Evolutionary conservation across 1,140 invertebrate species (phyloP), one percentile per base, ranked within the genome.

Genomic region (Drosophila equinoxialis): DNA sequence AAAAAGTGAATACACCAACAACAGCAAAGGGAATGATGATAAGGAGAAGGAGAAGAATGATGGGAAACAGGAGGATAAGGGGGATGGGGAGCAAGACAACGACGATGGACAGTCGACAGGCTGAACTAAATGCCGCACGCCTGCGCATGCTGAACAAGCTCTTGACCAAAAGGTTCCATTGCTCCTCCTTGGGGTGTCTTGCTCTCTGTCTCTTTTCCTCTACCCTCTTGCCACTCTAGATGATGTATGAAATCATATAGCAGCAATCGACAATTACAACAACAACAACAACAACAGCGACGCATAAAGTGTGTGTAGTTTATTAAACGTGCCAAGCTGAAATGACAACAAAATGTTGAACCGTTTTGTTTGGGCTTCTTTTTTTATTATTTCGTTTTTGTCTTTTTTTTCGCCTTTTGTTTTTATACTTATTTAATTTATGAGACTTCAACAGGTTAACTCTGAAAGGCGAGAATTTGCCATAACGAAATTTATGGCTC

Each of bases 91-190:
- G 17, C 45, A 51, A 51, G 10, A 33, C 23, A 39, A 30, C 48
- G 59, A 64, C 72, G 62, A 68, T 66, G 63, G 72, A 42, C 55
- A 76, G 73, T 65, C 74, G 83, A 90, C 82, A 90, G 80, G 79
- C 87, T 90, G 87, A 90, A 90, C 87, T 90, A 90, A 90, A 90
- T 90, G 87, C 87, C 63, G 87, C 80, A 87, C 87, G 87, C 87
- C 82, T 90, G 87, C 87, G 87, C 87, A 90, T 90, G 81, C 73
- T 74, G 82, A 83, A 77, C 76, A 86, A 74, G 66, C 72, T 57
- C 26, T 62, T 65, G 8, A 13, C 13, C 33, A 30, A 41, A 55
- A 20, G 48, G 23, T 8, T 48, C 10, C n/a, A 51, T 39, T 55
- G 41, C 58, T 68, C 70, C 74, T 69, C 74, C 65, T 66, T 61